Conservation (phyloP, 1,140 invertebrate genomes). For the Zaprionus tsacasi region DNA sequence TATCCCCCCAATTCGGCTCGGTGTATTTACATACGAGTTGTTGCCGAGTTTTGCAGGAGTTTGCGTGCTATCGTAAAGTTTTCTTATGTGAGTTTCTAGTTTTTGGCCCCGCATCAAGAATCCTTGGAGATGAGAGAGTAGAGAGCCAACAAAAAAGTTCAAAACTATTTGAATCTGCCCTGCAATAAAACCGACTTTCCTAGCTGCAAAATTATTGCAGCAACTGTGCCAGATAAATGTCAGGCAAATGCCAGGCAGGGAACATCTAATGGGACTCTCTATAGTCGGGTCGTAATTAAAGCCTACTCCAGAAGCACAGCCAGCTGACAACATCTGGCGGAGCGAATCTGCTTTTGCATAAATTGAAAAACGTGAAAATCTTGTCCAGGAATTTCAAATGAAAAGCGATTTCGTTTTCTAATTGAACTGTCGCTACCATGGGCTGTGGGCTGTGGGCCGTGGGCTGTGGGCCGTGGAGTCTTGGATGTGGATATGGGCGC, state of each 20-base stretch:
- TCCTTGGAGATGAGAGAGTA: constrained; percentile 55
- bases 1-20: constrained; percentile 39
- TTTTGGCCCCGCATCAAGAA: constrained; percentile 69
- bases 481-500: constrained; percentile 21
- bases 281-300: constrained; percentile 44
- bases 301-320: constrained; percentile 5
- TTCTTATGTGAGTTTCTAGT: constrained; percentile 81
- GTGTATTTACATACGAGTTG: constrained; percentile 72
- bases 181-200: constrained; percentile 52
- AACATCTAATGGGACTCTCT: too few species aligned
- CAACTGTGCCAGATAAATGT: constrained; percentile 44
- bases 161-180: constrained; percentile 69
- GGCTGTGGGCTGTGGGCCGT: too few species aligned
- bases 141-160: constrained; percentile 58
- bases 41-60: constrained; percentile 11
- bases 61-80: constrained; percentile 65
- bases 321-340: constrained; percentile 37
- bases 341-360: constrained; percentile 59
- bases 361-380: constrained; percentile 17
- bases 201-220: constrained; percentile 31
- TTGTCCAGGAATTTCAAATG: constrained; percentile 18
- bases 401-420: constrained; percentile 58
- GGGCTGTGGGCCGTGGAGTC: neutral
- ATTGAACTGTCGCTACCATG: constrained; percentile 65
- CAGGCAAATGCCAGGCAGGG: too few species aligned